phyloP scores from a whole-genome alignment of 2,113 vertebrate genomes.

The Fulica atra region DNA sequence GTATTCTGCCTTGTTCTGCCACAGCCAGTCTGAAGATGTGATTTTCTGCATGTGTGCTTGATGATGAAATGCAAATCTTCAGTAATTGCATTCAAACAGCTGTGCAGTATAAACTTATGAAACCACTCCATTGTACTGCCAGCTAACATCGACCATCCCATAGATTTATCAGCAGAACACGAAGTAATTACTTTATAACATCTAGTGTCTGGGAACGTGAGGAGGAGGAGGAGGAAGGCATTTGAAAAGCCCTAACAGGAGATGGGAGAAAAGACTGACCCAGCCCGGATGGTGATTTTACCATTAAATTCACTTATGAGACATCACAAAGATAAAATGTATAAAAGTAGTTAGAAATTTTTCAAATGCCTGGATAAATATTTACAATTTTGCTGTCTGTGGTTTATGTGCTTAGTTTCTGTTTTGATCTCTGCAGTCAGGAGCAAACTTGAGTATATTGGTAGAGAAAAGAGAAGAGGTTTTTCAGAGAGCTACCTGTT shows the following conservation, averaged over 20 bases:
- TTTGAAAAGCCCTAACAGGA: background rate
- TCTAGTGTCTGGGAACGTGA: background rate
- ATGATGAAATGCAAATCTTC: background rate
- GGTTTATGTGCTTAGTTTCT: background rate
- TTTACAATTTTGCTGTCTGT: background rate
- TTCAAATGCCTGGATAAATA: background rate
- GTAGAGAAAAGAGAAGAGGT: background rate
- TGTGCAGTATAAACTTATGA: background rate
- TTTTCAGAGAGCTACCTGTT: background rate
- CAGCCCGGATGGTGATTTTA: background rate
- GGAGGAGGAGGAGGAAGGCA: background rate
- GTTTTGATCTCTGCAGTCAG: background rate
- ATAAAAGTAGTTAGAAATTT: background rate
- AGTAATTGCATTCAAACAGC: background rate
- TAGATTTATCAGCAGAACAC: background rate
- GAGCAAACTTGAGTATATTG: background rate
- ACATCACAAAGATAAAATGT: background rate
- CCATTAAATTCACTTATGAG: background rate
- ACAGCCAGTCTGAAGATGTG: background rate
- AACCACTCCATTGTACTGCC: background rate
- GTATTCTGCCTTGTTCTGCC: background rate
- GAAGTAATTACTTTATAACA: background rate
- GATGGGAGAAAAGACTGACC: background rate
- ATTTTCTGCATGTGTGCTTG: background rate
- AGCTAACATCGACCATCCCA: background rate